Evolutionary conservation across 2,113 vertebrate species (phyloP), one percentile per base, ranked within the genome.

Genomic region (Dicerorhinus sumatrensis): DNA sequence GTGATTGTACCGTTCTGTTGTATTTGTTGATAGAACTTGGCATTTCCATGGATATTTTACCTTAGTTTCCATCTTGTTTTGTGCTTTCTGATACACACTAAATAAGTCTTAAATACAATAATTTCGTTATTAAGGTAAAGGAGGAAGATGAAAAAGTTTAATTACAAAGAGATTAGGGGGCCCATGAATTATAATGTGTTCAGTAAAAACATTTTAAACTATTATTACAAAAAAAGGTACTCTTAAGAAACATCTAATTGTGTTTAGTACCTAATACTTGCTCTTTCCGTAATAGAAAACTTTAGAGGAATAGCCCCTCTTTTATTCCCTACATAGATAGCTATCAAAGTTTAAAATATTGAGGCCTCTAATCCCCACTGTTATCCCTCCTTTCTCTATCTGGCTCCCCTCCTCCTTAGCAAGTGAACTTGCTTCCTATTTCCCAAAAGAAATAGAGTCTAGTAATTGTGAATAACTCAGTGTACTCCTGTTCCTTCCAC

Each of bases 31-130:
- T 84, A 83, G 9, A 75, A 48, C 23, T 56, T 92, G n/a, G 21
- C 93, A 46, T 92, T 91, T 96, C 85, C 42, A 88, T 81, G 51
- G 23, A 5, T 82, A 75, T 81, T 82, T 95, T 91, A 51, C n/a
- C 14, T 88, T 48, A 20, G 29, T 62, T 81, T 86, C 18, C 36
- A 89, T 86, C 51, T 33, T 90, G 11, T 88, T 97, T 70, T 93
- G 16, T 96, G 16, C n/a, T 94, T 88, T 83, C 76, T 91, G 36
- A 77, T 31, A 82, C 33, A 91, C 2, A 67, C 8, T 82, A 89
- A 88, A 89, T 86, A 92, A 94, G 12, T 75, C 1, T 85, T 84
- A 93, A 95, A 54, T 77, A 85, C 36, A 83, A 88, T 77, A 92
- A 46, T 90, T 11, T 29, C 62, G 94, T 86, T 72, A 91, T 65